Evolutionary conservation across 2,888 invertebrate genomes (phyloP), one percentile per base, ranked within the genome.

Genomic region (Drosophila algonquin): DNA sequence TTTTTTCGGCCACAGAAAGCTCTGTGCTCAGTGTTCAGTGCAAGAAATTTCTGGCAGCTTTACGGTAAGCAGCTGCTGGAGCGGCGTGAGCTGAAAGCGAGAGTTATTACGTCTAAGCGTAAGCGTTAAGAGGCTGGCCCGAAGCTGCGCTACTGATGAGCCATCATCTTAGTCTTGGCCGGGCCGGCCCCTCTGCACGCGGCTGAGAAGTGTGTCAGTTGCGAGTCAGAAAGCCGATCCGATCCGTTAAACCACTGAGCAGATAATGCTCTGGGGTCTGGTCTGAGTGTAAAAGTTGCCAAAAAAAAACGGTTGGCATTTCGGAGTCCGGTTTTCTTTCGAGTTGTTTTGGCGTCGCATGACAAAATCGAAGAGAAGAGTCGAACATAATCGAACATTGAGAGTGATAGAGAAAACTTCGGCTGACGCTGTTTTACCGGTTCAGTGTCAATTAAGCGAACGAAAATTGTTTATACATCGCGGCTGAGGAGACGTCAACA

Each of bases 101-200:
- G 83, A 84, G 83, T 81, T 81, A 80, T 84, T 84, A 84, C 84
- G 87, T 87, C 73, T 84, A 2, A 40, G 40, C 40, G 40, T 40
- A n/a, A 40, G 40, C 6, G 40, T 40, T 40, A n/a, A 63, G 46
- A 46, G 57, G 63, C 47, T 56, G 51, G 59, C 47, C 30, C 47
- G 32, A 63, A 62, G 62, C 58, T 52, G 60, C 48, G 60, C 47
- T 55, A 50, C 18, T 50, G 53, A 57, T 52, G 69, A 63, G 68
- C 57, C 58, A 57, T 63, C 18, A 27, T 30, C 32, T 10, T 10
- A 32, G 32, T 10, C 16, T 24, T 24, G 5, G 40, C 40, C 35
- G 55, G 53, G 45, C 5, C 30, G 50, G 21, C 6, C 21, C 30
- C 30, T 30, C 12, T 40, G 21, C 14, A 40, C 4, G 65, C 64